These are phyloP conservation scores for Drosophila anceps DNA, from an alignment of 2,888 invertebrate species.

Conservation along the genomic window DNA sequence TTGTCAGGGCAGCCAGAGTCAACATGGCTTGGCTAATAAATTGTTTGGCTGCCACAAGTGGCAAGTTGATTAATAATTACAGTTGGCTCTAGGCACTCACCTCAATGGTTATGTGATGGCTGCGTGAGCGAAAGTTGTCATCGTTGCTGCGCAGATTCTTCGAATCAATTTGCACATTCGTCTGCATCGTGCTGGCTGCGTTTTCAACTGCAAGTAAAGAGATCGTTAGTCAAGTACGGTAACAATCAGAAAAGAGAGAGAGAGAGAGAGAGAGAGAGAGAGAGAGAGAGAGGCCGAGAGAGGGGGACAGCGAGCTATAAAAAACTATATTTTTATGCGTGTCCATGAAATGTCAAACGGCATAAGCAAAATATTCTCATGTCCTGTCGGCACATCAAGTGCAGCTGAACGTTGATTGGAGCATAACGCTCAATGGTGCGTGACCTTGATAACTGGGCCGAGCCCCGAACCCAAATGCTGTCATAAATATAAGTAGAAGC, in stretches of 20 bases:
- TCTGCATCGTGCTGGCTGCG: conserved; percentile 87
- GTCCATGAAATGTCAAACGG: conserved; percentile 54
- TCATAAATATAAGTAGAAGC: conserved; percentile 38
- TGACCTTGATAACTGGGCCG: conserved; percentile 62
- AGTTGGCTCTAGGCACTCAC: conserved; percentile 74
- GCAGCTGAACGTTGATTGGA: conserved; percentile 64
- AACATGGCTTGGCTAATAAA: neutral
- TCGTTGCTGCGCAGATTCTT: conserved; percentile 89
- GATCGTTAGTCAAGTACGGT: conserved; percentile 27
- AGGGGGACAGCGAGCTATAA: neutral
- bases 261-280: neutral
- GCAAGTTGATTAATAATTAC: neutral
- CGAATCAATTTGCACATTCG: conserved; percentile 91
- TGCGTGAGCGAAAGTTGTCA: conserved; percentile 87
- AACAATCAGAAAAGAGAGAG: conserved; percentile 5
- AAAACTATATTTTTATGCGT: conserved; percentile 36
- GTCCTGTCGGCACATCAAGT: conserved; percentile 36
- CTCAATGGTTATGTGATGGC: conserved; percentile 85
- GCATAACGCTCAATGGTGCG: conserved; percentile 70
- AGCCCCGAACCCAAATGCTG: conserved; percentile 16
- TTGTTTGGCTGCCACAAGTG: conserved; percentile 2
- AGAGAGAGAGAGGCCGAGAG: no score
- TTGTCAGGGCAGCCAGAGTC: neutral
- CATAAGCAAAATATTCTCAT: conserved; percentile 52
- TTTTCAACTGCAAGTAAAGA: conserved; percentile 25